Percentiles rank a stretch among this genome's conserved stretches.
Conservation (phyloP, 2,888 invertebrate genomes). For the Tethea ocularis region DNA sequence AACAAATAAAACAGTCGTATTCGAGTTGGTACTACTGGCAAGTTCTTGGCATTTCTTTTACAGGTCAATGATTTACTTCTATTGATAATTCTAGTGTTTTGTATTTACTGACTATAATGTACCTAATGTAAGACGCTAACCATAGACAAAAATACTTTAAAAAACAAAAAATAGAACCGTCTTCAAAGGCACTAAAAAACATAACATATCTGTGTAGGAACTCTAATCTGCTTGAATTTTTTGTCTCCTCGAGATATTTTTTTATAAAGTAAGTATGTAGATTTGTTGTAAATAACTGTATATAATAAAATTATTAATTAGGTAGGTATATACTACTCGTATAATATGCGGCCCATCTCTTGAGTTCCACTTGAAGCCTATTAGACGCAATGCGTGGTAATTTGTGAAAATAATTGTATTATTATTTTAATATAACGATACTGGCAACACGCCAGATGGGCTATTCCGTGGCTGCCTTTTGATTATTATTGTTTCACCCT, state of each 20-base stretch:
- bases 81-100: neutral
- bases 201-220: no score
- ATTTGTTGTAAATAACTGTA: no score
- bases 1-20: constrained; percentile 8
- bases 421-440: neutral
- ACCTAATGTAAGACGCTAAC: no score
- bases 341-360: neutral
- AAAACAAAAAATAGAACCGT: no score
- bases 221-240: no score
- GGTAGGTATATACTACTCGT: neutral
- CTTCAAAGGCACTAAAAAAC: no score
- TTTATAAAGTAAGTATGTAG: no score
- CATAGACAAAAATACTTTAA: no score
- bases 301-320: neutral
- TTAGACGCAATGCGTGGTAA: neutral
- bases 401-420: neutral
- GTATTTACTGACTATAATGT: no score
- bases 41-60: neutral
- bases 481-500: neutral
- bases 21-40: neutral
- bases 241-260: no score
- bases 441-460: constrained; percentile 3
- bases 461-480: neutral
- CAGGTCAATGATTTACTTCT: neutral
- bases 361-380: neutral